These are phyloP conservation scores for Pollenia labialis DNA, from an alignment of 2,888 invertebrate genomes.

Conservation along the genomic window DNA sequence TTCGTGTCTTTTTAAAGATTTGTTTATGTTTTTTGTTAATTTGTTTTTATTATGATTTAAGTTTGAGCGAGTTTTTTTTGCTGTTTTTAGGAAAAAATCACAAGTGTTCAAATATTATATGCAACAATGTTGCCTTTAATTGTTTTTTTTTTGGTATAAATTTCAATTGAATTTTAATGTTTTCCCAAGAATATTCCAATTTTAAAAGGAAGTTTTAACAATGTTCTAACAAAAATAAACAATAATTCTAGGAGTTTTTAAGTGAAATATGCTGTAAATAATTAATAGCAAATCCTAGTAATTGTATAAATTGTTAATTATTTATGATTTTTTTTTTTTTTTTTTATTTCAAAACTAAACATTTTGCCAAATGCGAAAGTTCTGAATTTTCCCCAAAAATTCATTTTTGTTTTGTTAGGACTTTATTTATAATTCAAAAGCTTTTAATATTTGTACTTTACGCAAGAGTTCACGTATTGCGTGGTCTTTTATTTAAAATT, in stretches of 20 bases:
- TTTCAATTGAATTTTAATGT: slow-evolving; percentile 49
- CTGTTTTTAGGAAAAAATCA: slow-evolving; percentile 51
- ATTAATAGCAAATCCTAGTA: no score
- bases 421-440: no score
- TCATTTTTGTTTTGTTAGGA: no score
- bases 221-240: slow-evolving; percentile 29
- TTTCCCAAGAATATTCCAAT: slow-evolving; percentile 40
- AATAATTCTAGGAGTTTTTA: not conserved
- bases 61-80: not conserved
- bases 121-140: slow-evolving; percentile 60
- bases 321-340: no score
- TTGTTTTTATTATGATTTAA: slow-evolving; percentile 37
- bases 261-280: not conserved
- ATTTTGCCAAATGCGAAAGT: no score
- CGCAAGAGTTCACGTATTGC: no score
- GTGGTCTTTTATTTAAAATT: no score
- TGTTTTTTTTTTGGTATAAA: slow-evolving; percentile 15
- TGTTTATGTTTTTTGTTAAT: slow-evolving; percentile 42
- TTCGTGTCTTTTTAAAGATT: slow-evolving; percentile 23
- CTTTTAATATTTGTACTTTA: no score
- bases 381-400: no score
- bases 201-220: no score
- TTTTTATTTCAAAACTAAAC: no score
- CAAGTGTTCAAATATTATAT: slow-evolving; percentile 65
- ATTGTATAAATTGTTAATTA: no score